Conservation (phyloP, 2,888 invertebrate genomes). For the Dicranocentrus wangi region DNA sequence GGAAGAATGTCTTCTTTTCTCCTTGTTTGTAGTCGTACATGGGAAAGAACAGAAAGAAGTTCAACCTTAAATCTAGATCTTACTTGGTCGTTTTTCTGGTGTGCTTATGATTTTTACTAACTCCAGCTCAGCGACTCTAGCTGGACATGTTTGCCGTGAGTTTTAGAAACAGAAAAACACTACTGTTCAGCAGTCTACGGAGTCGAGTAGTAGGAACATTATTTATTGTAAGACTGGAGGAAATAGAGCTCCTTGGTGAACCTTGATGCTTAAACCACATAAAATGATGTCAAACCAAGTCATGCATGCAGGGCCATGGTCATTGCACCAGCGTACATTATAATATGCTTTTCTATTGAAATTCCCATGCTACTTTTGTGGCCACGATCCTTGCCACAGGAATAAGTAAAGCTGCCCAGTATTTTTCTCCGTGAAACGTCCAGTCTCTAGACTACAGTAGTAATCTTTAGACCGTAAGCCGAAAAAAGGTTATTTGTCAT, state of each 20-base stretch:
- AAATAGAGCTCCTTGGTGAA: not conserved
- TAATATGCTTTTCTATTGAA: too few relatives aligned
- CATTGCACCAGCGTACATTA: conserved; percentile 2
- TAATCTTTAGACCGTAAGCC: not conserved
- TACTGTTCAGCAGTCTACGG: not conserved
- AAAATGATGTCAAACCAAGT: not conserved
- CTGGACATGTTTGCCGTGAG: too few relatives aligned
- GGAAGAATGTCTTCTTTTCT: too few relatives aligned
- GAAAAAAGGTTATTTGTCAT: conserved; percentile 32
- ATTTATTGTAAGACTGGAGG: not conserved
- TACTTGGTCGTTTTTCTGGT: too few relatives aligned
- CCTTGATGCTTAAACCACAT: not conserved
- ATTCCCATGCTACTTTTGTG: too few relatives aligned
- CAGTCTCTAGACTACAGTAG: not conserved
- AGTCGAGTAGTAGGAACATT: not conserved
- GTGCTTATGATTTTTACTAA: too few relatives aligned
- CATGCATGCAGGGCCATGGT: conserved; percentile 28
- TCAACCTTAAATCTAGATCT: not conserved
- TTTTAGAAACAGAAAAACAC: not conserved
- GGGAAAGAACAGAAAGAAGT: not conserved
- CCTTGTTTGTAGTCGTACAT: not conserved
- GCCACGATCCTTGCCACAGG: too few relatives aligned
- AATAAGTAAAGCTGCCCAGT: not conserved
- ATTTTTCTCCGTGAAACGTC: not conserved
- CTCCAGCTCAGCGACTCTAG: too few relatives aligned